A percentile compares a stretch with the other conserved stretches of the same genome.
Conservation (phyloP, 2,888 invertebrate species). For the Heteromyza rotundicornis region DNA sequence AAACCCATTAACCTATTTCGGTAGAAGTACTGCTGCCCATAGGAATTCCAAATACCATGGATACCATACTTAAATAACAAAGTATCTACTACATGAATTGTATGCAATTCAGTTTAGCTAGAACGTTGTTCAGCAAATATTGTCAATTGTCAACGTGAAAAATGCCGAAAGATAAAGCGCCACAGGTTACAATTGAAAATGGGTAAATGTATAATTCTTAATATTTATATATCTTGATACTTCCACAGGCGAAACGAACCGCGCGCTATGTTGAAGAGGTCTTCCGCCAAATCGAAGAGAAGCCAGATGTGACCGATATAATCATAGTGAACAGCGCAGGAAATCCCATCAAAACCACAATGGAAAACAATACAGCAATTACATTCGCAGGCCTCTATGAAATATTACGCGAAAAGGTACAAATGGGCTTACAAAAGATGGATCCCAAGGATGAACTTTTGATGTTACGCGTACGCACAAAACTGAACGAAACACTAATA, state of each 20-base stretch:
- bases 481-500: constrained; percentile 52
- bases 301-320: constrained; percentile 53
- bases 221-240: too few species aligned
- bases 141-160: too few species aligned
- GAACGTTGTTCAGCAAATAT: too few species aligned
- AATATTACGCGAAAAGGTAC: constrained; percentile 51
- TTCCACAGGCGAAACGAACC: constrained; percentile 50
- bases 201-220: too few species aligned
- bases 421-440: constrained; percentile 48
- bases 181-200: too few species aligned
- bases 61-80: too few species aligned
- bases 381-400: constrained; percentile 56
- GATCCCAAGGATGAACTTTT: constrained; percentile 46
- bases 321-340: constrained; percentile 54
- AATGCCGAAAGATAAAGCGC: too few species aligned
- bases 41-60: too few species aligned
- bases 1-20: not conserved
- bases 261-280: constrained; percentile 54
- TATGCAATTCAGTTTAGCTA: too few species aligned
- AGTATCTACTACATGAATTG: too few species aligned
- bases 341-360: constrained; percentile 55
- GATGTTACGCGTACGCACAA: constrained; percentile 53
- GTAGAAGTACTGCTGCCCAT: not conserved
- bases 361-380: constrained; percentile 45
- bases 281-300: constrained; percentile 40